Percentiles rank a stretch among this genome's conserved stretches.
These are phyloP conservation scores for Panonychus citri DNA, from an alignment of 1,140 invertebrate species.

Conservation along the genomic window DNA sequence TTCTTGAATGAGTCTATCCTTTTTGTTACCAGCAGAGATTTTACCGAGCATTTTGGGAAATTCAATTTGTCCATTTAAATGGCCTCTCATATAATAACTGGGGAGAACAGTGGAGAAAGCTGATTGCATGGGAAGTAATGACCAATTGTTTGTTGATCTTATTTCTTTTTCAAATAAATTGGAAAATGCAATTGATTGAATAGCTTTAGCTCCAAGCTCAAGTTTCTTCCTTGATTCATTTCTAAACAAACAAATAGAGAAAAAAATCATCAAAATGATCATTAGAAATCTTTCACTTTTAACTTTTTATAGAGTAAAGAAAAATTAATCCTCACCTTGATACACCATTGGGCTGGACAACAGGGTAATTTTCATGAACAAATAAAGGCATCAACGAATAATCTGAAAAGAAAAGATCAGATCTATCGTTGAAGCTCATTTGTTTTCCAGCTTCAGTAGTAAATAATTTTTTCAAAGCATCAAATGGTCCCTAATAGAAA, in stretches of 20 bases:
- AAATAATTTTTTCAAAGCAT: slow-evolving; percentile 73
- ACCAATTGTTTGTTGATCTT: slow-evolving; percentile 53
- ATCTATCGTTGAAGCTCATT: slow-evolving; percentile 64
- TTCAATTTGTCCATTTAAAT: slow-evolving; percentile 45
- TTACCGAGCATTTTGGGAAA: slow-evolving; percentile 92
- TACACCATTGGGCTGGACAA: slow-evolving; percentile 19
- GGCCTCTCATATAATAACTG: slow-evolving; percentile 49
- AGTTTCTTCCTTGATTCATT: neutral
- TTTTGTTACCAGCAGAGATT: slow-evolving; percentile 56
- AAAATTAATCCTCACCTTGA: neutral
- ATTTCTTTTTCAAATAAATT: slow-evolving; percentile 65
- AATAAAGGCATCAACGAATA: slow-evolving; percentile 84
- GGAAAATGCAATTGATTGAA: slow-evolving; percentile 40
- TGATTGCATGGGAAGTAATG: slow-evolving; percentile 61
- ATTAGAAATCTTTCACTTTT: no score
- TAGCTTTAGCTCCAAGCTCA: slow-evolving; percentile 12
- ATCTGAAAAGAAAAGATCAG: slow-evolving; percentile 84
- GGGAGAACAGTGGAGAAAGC: slow-evolving; percentile 76
- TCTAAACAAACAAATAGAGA: no score
- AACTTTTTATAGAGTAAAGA: no score
- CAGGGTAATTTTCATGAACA: slow-evolving; percentile 90
- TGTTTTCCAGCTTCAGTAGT: slow-evolving; percentile 41
- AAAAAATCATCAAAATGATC: neutral
- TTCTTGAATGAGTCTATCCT: slow-evolving; percentile 54
- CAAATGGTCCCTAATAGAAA: slow-evolving; percentile 55